Conservation (phyloP, 2,113 vertebrate genomes). For the Caranx ignobilis region DNA sequence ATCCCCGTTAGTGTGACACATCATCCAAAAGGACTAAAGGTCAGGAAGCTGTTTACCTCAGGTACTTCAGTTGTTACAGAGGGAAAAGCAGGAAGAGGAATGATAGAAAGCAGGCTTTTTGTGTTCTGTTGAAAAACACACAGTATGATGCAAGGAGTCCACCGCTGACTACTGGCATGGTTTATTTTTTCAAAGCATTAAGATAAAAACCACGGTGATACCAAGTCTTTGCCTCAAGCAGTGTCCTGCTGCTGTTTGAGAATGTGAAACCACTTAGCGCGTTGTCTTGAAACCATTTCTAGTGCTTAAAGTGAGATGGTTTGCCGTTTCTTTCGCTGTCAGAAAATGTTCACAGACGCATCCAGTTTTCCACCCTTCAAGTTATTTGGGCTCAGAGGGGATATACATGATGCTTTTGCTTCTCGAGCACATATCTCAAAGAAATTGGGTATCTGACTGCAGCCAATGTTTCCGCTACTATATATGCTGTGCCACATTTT, state of each 20-base stretch:
- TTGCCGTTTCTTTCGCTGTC: slow-evolving; percentile 32
- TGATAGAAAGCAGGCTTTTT: slow-evolving; percentile 30
- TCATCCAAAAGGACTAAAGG: slow-evolving; percentile 11
- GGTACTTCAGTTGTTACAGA: slow-evolving; percentile 14
- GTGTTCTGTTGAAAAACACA: slow-evolving; percentile 26
- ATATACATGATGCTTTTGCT: slow-evolving; percentile 37
- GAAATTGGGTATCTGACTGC: slow-evolving; percentile 28
- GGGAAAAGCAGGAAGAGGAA: neutral
- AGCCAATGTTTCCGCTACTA: neutral
- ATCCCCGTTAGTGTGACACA: neutral
- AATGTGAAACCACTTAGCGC: slow-evolving; percentile 66
- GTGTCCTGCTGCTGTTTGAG: slow-evolving; percentile 53
- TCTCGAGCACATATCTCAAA: slow-evolving; percentile 46
- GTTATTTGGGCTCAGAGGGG: slow-evolving; percentile 13
- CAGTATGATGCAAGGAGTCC: slow-evolving; percentile 11
- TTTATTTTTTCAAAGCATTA: slow-evolving; percentile 60
- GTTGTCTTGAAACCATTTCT: slow-evolving; percentile 57
- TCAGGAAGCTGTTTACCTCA: slow-evolving; percentile 29
- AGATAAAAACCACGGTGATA: slow-evolving; percentile 62
- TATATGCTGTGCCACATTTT: slow-evolving; percentile 21
- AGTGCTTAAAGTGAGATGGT: slow-evolving; percentile 14
- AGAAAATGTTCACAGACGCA: slow-evolving; percentile 45
- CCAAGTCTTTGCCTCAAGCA: slow-evolving; percentile 32
- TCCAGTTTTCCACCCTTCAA: slow-evolving; percentile 37
- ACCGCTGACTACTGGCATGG: slow-evolving; percentile 25